Evolutionary conservation across 2,113 vertebrate genomes (phyloP).

Genomic region (Centropristis striata): DNA sequence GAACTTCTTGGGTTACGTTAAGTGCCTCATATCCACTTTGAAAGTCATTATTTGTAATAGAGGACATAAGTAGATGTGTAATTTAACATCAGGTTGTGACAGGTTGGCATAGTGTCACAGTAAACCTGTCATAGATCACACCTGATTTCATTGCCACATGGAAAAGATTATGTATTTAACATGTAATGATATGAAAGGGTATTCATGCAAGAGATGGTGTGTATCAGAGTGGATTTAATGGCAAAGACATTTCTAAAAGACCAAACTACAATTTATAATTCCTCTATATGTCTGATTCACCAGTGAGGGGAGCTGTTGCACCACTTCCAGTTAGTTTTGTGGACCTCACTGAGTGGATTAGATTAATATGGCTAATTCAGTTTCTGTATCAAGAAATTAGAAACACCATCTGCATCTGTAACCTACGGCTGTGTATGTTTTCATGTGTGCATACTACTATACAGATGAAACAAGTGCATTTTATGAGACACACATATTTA

Average conservation of each 20-base stretch:
- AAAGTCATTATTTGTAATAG: neutral
- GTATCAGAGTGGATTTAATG: neutral
- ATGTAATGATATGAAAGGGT: neutral
- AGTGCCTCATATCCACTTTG: neutral
- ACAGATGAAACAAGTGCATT: neutral
- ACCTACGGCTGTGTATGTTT: neutral
- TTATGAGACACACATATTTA: neutral
- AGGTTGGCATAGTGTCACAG: neutral
- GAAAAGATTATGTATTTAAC: neutral
- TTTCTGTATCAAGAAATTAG: neutral
- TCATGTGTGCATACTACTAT: neutral
- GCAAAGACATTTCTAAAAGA: neutral
- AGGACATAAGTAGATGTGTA: neutral
- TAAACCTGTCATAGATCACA: neutral
- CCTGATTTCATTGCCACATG: neutral
- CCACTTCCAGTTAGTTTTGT: neutral
- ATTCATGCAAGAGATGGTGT: neutral
- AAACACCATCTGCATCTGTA: neutral
- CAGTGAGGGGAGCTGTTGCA: constrained; percentile 64
- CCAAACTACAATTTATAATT: no score
- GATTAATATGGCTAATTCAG: neutral
- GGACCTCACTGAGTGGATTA: neutral
- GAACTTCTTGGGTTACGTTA: neutral
- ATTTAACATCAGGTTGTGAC: neutral
- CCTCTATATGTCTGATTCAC: neutral